A percentile compares a stretch with the other conserved stretches of the same genome.
Conservation (phyloP, 2,888 invertebrate genomes). For the Escarpia spicata region DNA sequence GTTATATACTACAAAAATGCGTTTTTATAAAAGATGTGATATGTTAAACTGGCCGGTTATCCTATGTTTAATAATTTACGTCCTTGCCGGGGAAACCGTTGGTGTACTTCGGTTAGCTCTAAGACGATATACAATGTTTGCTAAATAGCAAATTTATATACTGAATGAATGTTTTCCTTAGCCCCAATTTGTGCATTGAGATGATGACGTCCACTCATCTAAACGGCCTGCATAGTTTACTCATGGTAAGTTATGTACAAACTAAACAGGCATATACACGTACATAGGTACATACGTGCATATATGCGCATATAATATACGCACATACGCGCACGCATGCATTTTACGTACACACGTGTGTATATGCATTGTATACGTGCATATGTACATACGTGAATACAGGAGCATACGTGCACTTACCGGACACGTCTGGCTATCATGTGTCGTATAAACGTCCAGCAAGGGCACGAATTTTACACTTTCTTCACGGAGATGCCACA, state of each 20-base stretch:
- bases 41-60: background rate
- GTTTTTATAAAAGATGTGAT: background rate
- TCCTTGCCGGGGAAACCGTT: background rate
- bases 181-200: background rate
- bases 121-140: background rate
- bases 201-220: background rate
- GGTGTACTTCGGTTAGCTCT: background rate
- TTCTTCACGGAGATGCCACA: constrained; percentile 48
- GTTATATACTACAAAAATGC: background rate
- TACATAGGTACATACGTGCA: constrained; percentile 8
- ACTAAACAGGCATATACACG: background rate
- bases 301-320: background rate
- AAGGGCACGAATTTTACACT: constrained; percentile 20
- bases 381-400: no score
- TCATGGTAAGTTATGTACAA: background rate
- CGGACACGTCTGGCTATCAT: background rate
- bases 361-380: no score
- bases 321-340: background rate
- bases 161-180: background rate
- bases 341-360: background rate
- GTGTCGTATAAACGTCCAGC: background rate
- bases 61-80: background rate
- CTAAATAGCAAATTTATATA: background rate
- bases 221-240: background rate
- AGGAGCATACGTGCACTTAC: background rate